Evolutionary conservation across 2,888 invertebrate species (phyloP).

Genomic region (Scaptomyza cyrtandrae): DNA sequence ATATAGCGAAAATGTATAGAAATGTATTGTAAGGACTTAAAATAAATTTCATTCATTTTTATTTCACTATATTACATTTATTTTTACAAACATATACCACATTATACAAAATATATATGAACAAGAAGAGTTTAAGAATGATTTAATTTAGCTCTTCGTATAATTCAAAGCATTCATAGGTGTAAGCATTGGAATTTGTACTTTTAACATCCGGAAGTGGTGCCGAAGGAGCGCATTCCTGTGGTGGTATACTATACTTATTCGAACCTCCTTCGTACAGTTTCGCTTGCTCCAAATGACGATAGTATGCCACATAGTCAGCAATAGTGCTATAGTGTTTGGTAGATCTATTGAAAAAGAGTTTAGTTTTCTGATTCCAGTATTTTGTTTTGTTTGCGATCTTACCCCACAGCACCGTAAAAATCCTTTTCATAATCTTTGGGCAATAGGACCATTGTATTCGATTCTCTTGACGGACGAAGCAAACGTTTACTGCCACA

Average conservation of each 20-base stretch:
- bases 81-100: not conserved
- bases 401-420: conserved; percentile 35
- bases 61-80: not conserved
- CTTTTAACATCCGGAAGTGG: conserved; percentile 20
- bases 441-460: conserved; percentile 60
- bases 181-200: conserved; percentile 2
- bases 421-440: conserved; percentile 11
- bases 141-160: conserved; percentile 59
- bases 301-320: conserved; percentile 52
- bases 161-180: conserved; percentile 60
- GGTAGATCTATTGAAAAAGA: conserved; percentile 4
- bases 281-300: conserved; percentile 40
- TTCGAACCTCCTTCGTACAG: conserved; percentile 39
- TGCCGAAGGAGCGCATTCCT: conserved; percentile 59
- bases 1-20: not conserved
- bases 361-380: not conserved
- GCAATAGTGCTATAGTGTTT: conserved; percentile 9
- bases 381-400: not conserved
- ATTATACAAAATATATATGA: not conserved
- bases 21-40: not conserved
- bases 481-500: conserved; percentile 55
- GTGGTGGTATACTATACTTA: conserved; percentile 60
- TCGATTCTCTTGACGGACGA: conserved; percentile 26
- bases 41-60: too few species aligned
- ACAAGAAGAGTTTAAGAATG: not conserved